Percentiles rank a stretch among this genome's conserved stretches.
Conservation (phyloP, 1,140 invertebrate genomes). For the Laupala kohalensis region DNA sequence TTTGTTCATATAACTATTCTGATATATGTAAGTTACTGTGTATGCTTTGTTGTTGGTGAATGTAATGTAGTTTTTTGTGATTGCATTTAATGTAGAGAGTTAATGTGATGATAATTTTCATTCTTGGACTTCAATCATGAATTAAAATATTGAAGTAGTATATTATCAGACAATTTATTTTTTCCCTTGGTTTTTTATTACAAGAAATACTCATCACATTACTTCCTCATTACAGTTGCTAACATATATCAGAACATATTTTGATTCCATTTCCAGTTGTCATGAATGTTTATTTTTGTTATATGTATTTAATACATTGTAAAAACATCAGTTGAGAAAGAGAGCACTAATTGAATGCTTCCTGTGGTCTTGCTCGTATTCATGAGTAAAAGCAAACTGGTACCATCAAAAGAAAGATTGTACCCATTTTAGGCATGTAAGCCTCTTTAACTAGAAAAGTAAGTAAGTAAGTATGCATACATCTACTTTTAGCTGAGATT, state of each 20-base stretch:
- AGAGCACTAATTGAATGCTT: neutral
- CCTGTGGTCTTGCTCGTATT: neutral
- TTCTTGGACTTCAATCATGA: too few species aligned
- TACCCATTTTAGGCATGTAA: neutral
- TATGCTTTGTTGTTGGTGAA: neutral
- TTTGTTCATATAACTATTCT: neutral
- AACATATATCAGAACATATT: neutral
- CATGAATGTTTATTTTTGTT: neutral
- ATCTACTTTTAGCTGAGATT: too few species aligned
- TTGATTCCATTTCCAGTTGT: neutral
- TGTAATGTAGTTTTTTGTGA: neutral
- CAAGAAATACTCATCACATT: neutral
- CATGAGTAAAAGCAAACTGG: too few species aligned
- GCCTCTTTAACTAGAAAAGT: neutral
- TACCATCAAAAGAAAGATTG: neutral
- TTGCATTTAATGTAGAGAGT: neutral
- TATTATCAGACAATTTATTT: too few species aligned
- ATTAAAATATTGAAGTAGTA: too few species aligned
- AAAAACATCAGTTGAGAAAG: neutral
- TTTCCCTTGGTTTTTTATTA: too few species aligned
- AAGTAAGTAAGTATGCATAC: neutral
- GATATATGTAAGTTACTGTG: neutral
- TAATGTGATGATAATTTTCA: neutral
- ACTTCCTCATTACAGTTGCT: neutral
- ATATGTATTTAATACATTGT: neutral